Evolutionary conservation across 2,888 invertebrate genomes (phyloP), one percentile per base, ranked within the genome.

Genomic region (Antheraea assamensis): DNA sequence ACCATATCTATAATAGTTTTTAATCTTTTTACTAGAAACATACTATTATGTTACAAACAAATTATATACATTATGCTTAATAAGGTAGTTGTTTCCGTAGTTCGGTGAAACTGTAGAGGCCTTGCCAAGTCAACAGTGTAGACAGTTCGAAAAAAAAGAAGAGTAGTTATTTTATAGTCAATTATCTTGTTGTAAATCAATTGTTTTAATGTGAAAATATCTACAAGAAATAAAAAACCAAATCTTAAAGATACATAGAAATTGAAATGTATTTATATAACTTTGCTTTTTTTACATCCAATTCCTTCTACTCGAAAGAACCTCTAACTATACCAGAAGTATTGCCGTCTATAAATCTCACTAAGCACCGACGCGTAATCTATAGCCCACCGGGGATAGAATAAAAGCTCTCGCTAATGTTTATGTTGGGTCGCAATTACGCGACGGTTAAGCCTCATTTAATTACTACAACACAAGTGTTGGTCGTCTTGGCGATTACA

Each of bases 321-420:
- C n/a, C 10, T 24, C n/a, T 27, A 35, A 31, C 31, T 31, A 21
- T 35, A 35, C 35, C 31, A 5, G 35, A 68, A 68, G 21, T 68
- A 68, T 68, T 68, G 68, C 21, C 35, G 35, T 68, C 82, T 80
- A 87, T 90, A 89, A 90, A 90, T 90, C 88, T 88, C 76, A 79
- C 81, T 82, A 83, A 85, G 82, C 81, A 81, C 82, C 78, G 83
- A 83, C 84, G 79, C 79, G 81, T 88, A 88, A 88, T 89, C 85
- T 88, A 86, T 85, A 82, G 81, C 84, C 82, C 75, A 78, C 78
- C 76, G 80, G 82, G 81, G 74, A 78, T 78, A 80, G 79, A 80
- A 82, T 82, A 84, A 82, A 80, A 80, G 79, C 79, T 68, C 35
- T 68, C 78, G 75, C 77, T 76, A 75, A 78, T 79, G 79, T 84